phyloP scores from a whole-genome alignment of 2,113 vertebrate genomes.

The Vombatus ursinus region DNA sequence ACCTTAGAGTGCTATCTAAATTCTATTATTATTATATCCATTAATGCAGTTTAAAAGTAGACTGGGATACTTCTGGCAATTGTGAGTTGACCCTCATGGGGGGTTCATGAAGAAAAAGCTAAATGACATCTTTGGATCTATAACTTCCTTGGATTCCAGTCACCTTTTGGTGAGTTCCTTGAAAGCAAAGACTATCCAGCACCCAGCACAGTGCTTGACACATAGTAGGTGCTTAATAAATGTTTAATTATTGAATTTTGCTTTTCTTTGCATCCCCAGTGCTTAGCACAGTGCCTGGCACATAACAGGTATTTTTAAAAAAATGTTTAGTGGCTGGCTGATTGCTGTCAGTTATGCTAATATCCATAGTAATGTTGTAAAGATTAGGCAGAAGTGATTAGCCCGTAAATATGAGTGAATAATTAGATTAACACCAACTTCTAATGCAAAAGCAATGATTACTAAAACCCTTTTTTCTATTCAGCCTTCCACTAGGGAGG shows the following conservation, averaged over 20 bases:
- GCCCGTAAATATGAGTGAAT: neutral
- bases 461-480: neutral
- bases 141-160: no score
- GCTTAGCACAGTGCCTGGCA: neutral
- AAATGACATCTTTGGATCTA: neutral
- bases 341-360: neutral
- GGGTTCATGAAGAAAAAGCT: neutral
- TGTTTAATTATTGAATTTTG: neutral
- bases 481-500: neutral
- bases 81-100: neutral
- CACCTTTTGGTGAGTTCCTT: neutral
- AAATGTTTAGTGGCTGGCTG: neutral
- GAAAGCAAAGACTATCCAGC: neutral
- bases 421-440: neutral
- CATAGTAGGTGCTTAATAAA: neutral
- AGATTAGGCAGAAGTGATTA: neutral
- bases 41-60: neutral
- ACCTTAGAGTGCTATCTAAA: neutral
- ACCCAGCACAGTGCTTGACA: neutral
- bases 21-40: neutral
- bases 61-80: neutral
- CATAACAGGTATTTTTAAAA: neutral
- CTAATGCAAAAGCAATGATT: neutral
- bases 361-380: neutral
- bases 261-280: neutral